Evolutionary conservation across 2,113 vertebrate species (phyloP).

Genomic region (Petrocephalus zakoni): DNA sequence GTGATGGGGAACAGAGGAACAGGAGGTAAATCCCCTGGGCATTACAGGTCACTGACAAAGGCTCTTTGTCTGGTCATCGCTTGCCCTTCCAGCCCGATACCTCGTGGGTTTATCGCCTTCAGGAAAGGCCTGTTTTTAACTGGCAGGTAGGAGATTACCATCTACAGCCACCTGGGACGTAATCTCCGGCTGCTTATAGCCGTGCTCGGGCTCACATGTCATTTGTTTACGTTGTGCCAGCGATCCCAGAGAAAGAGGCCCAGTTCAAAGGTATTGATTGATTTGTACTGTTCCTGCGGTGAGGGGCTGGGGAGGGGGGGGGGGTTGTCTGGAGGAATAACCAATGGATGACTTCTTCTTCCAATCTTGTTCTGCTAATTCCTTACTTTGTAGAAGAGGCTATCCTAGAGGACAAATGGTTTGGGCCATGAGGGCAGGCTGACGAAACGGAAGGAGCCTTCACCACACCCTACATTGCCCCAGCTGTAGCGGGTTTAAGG

Average conservation of each 20-base stretch:
- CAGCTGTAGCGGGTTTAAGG: background rate
- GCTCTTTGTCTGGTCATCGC: constrained; percentile 75
- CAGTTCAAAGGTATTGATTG: constrained; percentile 54
- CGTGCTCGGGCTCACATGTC: constrained; percentile 68
- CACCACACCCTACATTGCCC: constrained; percentile 30
- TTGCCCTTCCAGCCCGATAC: constrained; percentile 46
- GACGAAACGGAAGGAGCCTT: constrained; percentile 51
- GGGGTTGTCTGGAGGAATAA: constrained; percentile 81
- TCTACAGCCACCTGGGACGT: constrained; percentile 72
- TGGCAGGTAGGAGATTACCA: constrained; percentile 80
- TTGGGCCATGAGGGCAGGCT: constrained; percentile 47
- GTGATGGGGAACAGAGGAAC: constrained; percentile 31
- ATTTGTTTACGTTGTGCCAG: constrained; percentile 71
- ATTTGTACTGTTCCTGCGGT: constrained; percentile 78
- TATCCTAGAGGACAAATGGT: constrained; percentile 71
- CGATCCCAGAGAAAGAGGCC: constrained; percentile 68
- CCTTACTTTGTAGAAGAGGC: constrained; percentile 79
- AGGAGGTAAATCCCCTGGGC: constrained; percentile 46
- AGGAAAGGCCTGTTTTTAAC: constrained; percentile 77
- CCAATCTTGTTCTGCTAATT: constrained; percentile 82
- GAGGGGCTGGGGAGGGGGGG: constrained; percentile 65
- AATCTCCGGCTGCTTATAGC: constrained; percentile 70
- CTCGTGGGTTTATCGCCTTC: constrained; percentile 68
- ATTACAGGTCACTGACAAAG: constrained; percentile 71
- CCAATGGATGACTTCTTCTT: constrained; percentile 90